Evolutionary conservation across 2,113 vertebrate species (phyloP), one percentile per base, ranked within the genome.

Genomic region (Thomomys bottae): DNA sequence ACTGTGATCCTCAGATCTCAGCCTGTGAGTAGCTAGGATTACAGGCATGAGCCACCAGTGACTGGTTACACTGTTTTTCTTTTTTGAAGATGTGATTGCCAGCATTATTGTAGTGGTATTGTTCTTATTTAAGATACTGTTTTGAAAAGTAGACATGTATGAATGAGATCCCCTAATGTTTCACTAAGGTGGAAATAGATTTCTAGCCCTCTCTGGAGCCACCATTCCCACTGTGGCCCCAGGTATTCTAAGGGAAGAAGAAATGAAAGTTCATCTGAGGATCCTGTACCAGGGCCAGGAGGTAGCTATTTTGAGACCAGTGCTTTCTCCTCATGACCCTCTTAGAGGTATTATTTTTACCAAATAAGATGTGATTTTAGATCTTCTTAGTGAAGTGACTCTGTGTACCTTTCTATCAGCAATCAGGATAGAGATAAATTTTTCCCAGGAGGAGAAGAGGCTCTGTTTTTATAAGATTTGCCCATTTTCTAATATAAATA

Each of bases 141-240:
- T 89, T 90, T 94, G 67, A 28, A 85, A 93, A 57, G 61, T 76
- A 76, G 23, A 26, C 30, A 15, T 3, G 10, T 73, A 32, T 84
- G 36, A 87, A 63, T 78, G 73, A 59, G 90, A 83, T 14, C 34
- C 9, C 14, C 24, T 86, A 38, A 10, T 85, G 67, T 73, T 88
- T 54, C n/a, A 32, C 3, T 4, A 59, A 14, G 5, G 18, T 38
- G 38, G 6, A 26, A 75, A 38, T 57, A 38, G 20, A 1, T 36
- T 80, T 86, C 81, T 20, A 3, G 26, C 54, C 23, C 14, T 42
- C 45, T 79, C 66, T 40, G 30, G 17, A 61, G 34, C 28, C 36
- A 61, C 36, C 38, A 24, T 15, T 64, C 84, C 15, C 18, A 3
- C 7, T 32, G 30, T 32, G 40, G 32, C 15, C 9, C 38, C 45